A percentile compares a stretch with the other conserved stretches of the same genome.
Conservation (phyloP, 2,113 vertebrate species). For the Zootoca vivipara region DNA sequence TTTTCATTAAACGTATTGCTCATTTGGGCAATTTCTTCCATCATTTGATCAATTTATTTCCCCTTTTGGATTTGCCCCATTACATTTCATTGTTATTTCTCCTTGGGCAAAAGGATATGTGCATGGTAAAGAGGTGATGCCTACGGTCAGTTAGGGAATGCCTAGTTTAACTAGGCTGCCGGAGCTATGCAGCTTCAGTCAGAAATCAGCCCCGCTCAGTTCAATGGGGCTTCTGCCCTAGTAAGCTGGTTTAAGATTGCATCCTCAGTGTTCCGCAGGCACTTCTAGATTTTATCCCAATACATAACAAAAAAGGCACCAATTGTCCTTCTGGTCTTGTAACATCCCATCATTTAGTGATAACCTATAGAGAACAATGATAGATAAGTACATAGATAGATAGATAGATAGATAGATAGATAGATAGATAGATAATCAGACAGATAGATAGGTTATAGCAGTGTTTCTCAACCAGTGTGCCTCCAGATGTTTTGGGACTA, state of each 20-base stretch:
- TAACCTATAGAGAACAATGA: too few relatives aligned
- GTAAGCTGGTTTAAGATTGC: background rate
- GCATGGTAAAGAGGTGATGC: background rate
- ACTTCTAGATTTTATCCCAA: background rate
- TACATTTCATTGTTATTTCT: slow-evolving; percentile 15
- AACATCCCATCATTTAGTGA: background rate
- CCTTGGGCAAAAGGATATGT: slow-evolving; percentile 14
- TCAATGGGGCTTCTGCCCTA: background rate
- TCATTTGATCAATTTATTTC: slow-evolving; percentile 32
- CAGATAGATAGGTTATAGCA: too few relatives aligned
- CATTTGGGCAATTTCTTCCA: slow-evolving; percentile 43
- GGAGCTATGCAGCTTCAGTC: background rate
- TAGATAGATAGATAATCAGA: too few relatives aligned
- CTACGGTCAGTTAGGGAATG: background rate
- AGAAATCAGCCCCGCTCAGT: background rate
- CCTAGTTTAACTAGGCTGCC: background rate
- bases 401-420: background rate
- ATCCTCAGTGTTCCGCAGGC: background rate
- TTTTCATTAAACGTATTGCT: slow-evolving; percentile 46
- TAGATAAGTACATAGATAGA: background rate
- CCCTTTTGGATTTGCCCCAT: slow-evolving; percentile 19
- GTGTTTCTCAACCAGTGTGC: too few relatives aligned
- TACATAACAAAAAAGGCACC: background rate
- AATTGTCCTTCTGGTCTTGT: background rate
- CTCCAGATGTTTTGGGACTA: too few relatives aligned